Evolutionary conservation across 2,888 invertebrate species (phyloP), one percentile per base, ranked within the genome.

Genomic region (Ormia ochracea): DNA sequence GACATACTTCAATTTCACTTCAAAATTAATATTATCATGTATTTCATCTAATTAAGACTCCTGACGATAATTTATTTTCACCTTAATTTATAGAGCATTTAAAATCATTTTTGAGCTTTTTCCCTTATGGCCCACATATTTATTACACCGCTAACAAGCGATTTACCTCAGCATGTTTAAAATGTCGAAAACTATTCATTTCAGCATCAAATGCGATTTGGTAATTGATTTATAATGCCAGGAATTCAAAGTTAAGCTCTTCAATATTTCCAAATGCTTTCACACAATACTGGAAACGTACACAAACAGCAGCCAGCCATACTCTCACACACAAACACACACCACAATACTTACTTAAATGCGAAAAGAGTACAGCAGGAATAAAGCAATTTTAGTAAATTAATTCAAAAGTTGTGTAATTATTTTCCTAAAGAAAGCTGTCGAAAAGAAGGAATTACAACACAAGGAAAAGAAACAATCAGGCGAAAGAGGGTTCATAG

Each of bases 381-480:
- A n/a, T n/a, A n/a, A 48, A 70, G 28, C 14, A 33, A 23, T 70
- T 21, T 69, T 54, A 61, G 76, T 70, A 63, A 77, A 77, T 77
- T 70, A 70, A 70, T 77, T 77, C 56, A 63, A 77, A 77, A 65
- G 56, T 70, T 70, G 54, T 56, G 36, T 65, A 77, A 70, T 77
- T 70, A 77, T 70, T 77, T 77, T 70, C 9, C 28, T 3, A 38
- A 69, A 38, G 54, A 17, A 31, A 28, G 38, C 48, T 31, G 31
- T n/a, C 48, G 28, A 50, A 50, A 12, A 38, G n/a, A 17, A 28
- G 43, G n/a, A 31, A 28, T 28, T 3, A 9, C 9, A 26, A 31
- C 9, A 41, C 19, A 31, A 10, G 12, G 14, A 43, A 33, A 5
- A n/a, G 54, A n/a, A 2, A 36, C 14, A 14, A 28, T 36, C 5